Evolutionary conservation across 2,888 invertebrate species (phyloP), one percentile per base, ranked within the genome.

Genomic region (Dusona sp.): DNA sequence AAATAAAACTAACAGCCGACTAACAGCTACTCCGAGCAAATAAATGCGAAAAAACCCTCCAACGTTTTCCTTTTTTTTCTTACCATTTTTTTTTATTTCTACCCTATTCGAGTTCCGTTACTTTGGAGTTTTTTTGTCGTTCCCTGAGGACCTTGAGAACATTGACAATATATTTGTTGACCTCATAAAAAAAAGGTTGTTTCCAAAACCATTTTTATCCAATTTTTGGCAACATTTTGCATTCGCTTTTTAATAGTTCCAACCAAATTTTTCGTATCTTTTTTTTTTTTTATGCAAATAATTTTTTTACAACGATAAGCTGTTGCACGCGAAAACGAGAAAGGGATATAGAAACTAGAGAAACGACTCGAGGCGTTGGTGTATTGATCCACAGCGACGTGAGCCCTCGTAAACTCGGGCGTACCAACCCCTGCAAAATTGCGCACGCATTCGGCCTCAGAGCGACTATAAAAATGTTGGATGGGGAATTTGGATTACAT

Each of bases 1-100:
- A 68, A 84, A 79, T 73, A 74, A 84, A 79, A 67, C 79, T 84
- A 79, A 57, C 73, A 51, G 65, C 51, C 80, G 51, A 51, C 70
- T 61, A 79, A 67, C 64, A 54, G 78, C 77, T 54, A 83, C 78
- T 83, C 42, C 29, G 70, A 51, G 64, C 16, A 48, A 74, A 74
- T 79, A 74, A 65, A 79, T 68, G 73, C 19, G 13, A 73, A 33
- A 73, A 74, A 73, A 74, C 8, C 22, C 22, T 29, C 22, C n/a
- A 38, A 70, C 38, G 38, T 65, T 64, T 61, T 61, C 29, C 33
- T 45, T n/a, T 38, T 54, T 36, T 19, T 29, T 29, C n/a, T 11
- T 7, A 9, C 8, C 38, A n/a, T 0, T 51, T 36, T 29, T 11
- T 61, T 13, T 16, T 13, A 36, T n/a, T 33, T 22, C n/a, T 33